Base-by-base conservation (phyloP, 2,113 vertebrate species). In the Nyctereutes procyonoides region DNA sequence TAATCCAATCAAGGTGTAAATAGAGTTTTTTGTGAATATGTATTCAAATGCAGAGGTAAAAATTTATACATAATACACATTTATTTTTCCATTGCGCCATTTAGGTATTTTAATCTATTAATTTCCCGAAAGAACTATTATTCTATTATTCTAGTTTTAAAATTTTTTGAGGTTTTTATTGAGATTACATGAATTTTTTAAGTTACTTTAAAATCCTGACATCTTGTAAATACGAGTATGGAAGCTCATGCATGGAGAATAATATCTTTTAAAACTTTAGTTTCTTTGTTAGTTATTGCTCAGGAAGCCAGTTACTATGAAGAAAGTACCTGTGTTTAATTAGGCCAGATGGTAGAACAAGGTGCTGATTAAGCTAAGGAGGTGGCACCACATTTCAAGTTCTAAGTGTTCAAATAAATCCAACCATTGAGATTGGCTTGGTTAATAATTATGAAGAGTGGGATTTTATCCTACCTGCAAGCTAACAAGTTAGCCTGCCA, bases 101-200 rank as follows among this genome's bases (percentile, higher is more conserved):
- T 43, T 86, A 62, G 14, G 7, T 87, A n/a, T 58, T 84, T 84
- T 93, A 19, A 71, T 71, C 30, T 74, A 5, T 85, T 93, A 84
- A 73, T 79, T 80, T 96, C 10, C 48, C 35, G 13, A 51, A 89
- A 81, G n/a, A 85, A 48, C 14, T 63, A 1, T 80, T 90, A 56
- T 79, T 83, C 14, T 63, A 1, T 80, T 90, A 56, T 79, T 83
- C 84, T 56, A 81, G 13, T 81, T 92, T 55, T 55, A 8, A 85
- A 73, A 74, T 24, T 58, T 43, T 15, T 20, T 71, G 43, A 89
- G 16, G 32, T 84, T 95, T 93, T 93, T 43, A 81, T 53, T 93
- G 48, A 80, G 38, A 74, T 86, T 77, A 56, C 43, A 62, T 85
- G 87, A n/a, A 87, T 76, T 32, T 90, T 95, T 93, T 67, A 90